These are phyloP conservation scores for Tanytarsus gracilentus DNA, from an alignment of 2,888 invertebrate genomes.

Conservation along the genomic window DNA sequence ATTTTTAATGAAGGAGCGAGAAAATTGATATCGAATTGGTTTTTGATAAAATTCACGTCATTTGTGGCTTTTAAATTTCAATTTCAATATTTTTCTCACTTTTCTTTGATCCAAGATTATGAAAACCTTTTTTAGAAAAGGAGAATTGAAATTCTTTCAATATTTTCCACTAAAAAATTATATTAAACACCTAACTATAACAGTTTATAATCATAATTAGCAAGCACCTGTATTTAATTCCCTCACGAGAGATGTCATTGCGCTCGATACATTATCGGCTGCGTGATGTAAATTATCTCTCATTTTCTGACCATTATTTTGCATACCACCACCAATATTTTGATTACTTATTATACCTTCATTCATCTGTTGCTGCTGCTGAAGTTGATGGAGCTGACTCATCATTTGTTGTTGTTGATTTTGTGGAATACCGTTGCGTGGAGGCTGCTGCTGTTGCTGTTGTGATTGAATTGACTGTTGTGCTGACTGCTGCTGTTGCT, in stretches of 20 bases:
- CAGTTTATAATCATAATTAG: conserved; percentile 32
- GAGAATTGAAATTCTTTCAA: too few species aligned
- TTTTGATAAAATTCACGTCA: too few species aligned
- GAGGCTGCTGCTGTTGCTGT: conserved; percentile 1
- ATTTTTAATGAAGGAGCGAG: too few species aligned
- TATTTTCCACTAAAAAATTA: too few species aligned
- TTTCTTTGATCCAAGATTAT: too few species aligned
- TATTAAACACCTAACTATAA: too few species aligned
- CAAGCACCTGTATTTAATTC: conserved; percentile 85
- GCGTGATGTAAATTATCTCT: conserved; percentile 77
- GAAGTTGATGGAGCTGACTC: conserved; percentile 36
- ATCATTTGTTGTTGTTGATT: conserved; percentile 31
- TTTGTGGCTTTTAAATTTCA: too few species aligned
- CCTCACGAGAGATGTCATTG: conserved; percentile 93
- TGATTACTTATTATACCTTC: conserved; percentile 33
- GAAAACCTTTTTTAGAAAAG: too few species aligned
- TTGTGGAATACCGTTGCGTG: conserved; percentile 32
- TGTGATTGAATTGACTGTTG: too few species aligned
- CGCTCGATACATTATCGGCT: conserved; percentile 94
- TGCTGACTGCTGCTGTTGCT: conserved; percentile 19
- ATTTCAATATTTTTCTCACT: too few species aligned
- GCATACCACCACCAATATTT: conserved; percentile 48
- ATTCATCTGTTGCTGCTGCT: conserved; percentile 33
- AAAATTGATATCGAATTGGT: too few species aligned
- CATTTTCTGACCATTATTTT: conserved; percentile 32